Evolutionary conservation across 2,888 invertebrate genomes (phyloP).

Genomic region (Drosophila tanythrix): DNA sequence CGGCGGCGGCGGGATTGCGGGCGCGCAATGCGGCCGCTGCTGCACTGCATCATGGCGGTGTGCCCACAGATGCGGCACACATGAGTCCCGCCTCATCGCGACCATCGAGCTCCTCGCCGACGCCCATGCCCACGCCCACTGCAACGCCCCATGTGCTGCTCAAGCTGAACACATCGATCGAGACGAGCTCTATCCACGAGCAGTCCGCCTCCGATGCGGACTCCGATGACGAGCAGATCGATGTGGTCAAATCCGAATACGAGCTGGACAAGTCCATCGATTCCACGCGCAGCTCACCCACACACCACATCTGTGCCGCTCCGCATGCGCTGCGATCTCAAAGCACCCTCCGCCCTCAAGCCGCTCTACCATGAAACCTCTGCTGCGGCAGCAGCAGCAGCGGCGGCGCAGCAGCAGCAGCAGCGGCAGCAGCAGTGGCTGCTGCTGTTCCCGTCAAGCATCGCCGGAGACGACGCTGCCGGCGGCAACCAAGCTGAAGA

Average conservation of each 20-base stretch:
- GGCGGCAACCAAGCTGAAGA: slow-evolving; percentile 87
- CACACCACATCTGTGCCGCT: slow-evolving; percentile 87
- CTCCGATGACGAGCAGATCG: slow-evolving; percentile 90
- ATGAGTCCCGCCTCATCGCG: slow-evolving; percentile 83
- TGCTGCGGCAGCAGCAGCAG: slow-evolving; percentile 76
- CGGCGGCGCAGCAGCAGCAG: slow-evolving; percentile 18
- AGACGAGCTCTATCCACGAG: slow-evolving; percentile 87
- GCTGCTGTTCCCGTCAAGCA: slow-evolving; percentile 56
- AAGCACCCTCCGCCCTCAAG: slow-evolving; percentile 87
- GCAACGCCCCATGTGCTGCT: slow-evolving; percentile 65
- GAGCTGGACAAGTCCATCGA: slow-evolving; percentile 82
- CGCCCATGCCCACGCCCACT: slow-evolving; percentile 71
- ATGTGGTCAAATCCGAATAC: slow-evolving; percentile 90
- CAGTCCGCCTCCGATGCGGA: slow-evolving; percentile 86
- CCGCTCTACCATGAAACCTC: slow-evolving; percentile 83
- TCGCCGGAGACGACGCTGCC: slow-evolving; percentile 82
- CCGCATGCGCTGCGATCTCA: slow-evolving; percentile 86
- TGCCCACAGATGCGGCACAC: slow-evolving; percentile 69
- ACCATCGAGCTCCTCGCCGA: slow-evolving; percentile 83
- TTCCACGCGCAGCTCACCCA: slow-evolving; percentile 80
- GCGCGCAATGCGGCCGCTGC: slow-evolving; percentile 74
- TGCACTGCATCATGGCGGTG: slow-evolving; percentile 60
- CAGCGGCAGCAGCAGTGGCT: slow-evolving; percentile 1
- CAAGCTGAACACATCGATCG: slow-evolving; percentile 86
- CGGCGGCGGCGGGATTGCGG: slow-evolving; percentile 81